Conservation (phyloP, 2,888 invertebrate genomes). For the Lumbricus terrestris region DNA sequence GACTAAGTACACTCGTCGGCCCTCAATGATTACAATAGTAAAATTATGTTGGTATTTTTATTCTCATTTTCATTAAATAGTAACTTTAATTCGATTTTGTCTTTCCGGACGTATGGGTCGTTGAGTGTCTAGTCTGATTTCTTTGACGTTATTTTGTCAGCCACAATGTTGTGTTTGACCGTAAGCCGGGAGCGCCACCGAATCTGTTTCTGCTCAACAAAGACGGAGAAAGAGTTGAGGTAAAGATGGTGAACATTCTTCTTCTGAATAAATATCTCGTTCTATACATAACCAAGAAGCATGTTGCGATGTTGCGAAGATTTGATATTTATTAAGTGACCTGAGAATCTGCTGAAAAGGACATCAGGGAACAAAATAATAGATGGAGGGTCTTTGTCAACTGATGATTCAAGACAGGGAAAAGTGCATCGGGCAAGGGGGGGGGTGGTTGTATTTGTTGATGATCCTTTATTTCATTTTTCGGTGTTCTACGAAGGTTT, state of each 20-base stretch:
- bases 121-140: neutral
- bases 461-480: too few relatives aligned
- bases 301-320: neutral
- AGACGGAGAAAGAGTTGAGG: conserved; percentile 33
- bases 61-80: neutral
- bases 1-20: too few relatives aligned
- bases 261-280: too few relatives aligned
- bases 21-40: too few relatives aligned
- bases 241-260: neutral
- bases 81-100: neutral
- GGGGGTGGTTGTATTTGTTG: too few relatives aligned
- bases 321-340: too few relatives aligned
- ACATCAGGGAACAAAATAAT: too few relatives aligned
- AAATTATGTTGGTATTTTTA: neutral
- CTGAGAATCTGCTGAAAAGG: too few relatives aligned
- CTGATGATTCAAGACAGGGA: too few relatives aligned
- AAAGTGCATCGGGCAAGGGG: too few relatives aligned
- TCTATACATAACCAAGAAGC: neutral
- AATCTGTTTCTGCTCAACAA: conserved; percentile 34
- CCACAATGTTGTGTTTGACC: conserved; percentile 36
- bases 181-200: conserved; percentile 36
- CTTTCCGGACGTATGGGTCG: neutral
- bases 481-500: too few relatives aligned
- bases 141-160: conserved; percentile 20
- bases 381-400: too few relatives aligned